Evolutionary conservation across 2,113 vertebrate species (phyloP).

Genomic region (Scartelaos histophorus): DNA sequence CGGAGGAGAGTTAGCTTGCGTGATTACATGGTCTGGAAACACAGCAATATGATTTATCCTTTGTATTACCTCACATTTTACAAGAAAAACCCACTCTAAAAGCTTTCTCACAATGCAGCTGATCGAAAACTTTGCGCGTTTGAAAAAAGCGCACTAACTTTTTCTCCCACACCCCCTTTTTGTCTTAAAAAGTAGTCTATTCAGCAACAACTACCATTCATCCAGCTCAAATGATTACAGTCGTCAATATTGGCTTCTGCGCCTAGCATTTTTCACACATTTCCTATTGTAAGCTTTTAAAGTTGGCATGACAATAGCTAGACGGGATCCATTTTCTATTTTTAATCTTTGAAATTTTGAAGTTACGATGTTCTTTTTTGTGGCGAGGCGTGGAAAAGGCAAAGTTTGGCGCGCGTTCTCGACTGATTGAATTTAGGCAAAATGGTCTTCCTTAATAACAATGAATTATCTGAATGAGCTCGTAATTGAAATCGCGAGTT

Average conservation of each 20-base stretch:
- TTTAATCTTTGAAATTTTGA: background rate
- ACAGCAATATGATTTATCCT: constrained; percentile 3
- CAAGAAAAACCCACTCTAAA: background rate
- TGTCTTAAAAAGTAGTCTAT: constrained; percentile 1
- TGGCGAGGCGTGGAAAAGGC: background rate
- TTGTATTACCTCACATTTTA: constrained; percentile 8
- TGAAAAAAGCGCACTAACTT: constrained; percentile 7
- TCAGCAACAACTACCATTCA: constrained; percentile 4
- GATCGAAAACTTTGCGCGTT: background rate
- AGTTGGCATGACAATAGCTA: background rate
- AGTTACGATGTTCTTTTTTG: background rate
- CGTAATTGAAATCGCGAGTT: background rate
- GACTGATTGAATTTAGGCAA: too few relatives aligned
- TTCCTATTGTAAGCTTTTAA: background rate
- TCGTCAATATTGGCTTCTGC: background rate
- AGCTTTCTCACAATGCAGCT: background rate
- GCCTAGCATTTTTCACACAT: constrained; percentile 5
- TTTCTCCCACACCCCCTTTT: constrained; percentile 1
- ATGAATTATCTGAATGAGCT: too few relatives aligned
- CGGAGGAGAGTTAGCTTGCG: background rate
- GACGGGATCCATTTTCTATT: background rate
- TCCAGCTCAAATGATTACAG: background rate
- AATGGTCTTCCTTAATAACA: too few relatives aligned
- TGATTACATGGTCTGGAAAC: constrained; percentile 9
- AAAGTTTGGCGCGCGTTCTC: background rate